Evolutionary conservation across 2,888 invertebrate species (phyloP).

Genomic region (Pristionchus fissidentatus): DNA sequence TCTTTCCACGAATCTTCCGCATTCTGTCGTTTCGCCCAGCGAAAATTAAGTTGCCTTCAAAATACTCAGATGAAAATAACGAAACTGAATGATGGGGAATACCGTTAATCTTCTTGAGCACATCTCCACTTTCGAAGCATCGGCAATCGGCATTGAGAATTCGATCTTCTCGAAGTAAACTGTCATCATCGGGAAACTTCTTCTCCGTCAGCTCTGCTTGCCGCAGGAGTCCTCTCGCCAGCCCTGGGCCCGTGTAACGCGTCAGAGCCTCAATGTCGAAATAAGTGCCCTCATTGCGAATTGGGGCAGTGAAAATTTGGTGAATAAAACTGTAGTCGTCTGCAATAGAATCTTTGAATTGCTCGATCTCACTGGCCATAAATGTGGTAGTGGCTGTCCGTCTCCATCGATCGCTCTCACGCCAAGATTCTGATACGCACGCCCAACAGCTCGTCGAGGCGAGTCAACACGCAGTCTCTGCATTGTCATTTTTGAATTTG

Average conservation of each 20-base stretch:
- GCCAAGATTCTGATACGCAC: background rate
- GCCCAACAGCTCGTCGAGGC: background rate
- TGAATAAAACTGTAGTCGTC: background rate
- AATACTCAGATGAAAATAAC: background rate
- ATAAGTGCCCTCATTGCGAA: too few species aligned
- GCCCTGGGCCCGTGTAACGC: background rate
- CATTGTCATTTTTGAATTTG: background rate
- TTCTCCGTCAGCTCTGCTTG: background rate
- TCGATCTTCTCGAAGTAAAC: background rate
- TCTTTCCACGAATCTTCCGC: slow-evolving; percentile 14
- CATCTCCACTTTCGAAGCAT: slow-evolving; percentile 27
- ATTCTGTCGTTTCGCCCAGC: background rate
- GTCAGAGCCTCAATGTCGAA: background rate
- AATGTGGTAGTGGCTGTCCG: slow-evolving; percentile 15
- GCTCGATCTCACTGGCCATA: background rate
- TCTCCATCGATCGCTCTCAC: background rate
- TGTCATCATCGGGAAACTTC: background rate
- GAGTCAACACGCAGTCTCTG: slow-evolving; percentile 26
- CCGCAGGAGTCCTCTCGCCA: slow-evolving; percentile 1
- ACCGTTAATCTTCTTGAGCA: background rate
- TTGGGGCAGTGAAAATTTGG: background rate
- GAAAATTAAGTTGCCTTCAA: background rate
- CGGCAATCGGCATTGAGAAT: background rate
- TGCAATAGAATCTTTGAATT: background rate
- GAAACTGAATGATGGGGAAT: background rate